A percentile compares a stretch with the other conserved stretches of the same genome.
Evolutionary conservation across 2,797 vertebrate species (phyloP).

Genomic region (Labeo calbasu): DNA sequence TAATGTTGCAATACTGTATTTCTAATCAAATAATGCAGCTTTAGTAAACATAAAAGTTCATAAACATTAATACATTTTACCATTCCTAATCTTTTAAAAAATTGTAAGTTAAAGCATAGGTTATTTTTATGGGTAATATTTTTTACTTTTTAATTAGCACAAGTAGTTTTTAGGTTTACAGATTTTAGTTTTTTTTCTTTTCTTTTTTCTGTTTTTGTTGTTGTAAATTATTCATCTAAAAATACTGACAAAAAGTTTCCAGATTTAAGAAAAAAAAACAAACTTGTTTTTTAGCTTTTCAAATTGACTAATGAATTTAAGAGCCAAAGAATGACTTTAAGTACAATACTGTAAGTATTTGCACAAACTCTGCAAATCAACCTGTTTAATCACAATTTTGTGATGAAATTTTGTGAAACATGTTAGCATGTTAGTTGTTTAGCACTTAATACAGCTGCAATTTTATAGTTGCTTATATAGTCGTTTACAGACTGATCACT

Average conservation of each 20-base stretch:
- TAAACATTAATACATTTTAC: not conserved
- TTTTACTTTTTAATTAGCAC: not conserved
- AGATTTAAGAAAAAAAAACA: not conserved
- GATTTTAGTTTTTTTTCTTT: not conserved
- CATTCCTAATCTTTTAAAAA: not conserved
- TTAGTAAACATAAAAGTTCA: not conserved
- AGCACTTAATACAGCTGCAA: not conserved
- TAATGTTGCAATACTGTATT: not conserved
- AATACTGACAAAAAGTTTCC: not conserved
- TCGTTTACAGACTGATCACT: not conserved
- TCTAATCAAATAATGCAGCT: not conserved
- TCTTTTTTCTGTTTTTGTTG: not conserved
- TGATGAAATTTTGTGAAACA: not conserved
- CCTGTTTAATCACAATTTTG: not conserved
- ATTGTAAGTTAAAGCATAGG: not conserved
- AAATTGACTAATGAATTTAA: not conserved
- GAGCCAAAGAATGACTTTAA: not conserved
- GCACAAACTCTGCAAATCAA: not conserved
- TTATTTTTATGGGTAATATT: not conserved
- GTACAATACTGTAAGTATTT: not conserved
- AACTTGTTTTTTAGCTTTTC: not conserved
- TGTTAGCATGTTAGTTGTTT: too few relatives aligned
- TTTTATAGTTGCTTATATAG: not conserved
- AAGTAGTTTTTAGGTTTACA: not conserved
- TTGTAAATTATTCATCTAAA: not conserved